phyloP scores from a whole-genome alignment of 1,140 invertebrate genomes.

The Myzus persicae region DNA sequence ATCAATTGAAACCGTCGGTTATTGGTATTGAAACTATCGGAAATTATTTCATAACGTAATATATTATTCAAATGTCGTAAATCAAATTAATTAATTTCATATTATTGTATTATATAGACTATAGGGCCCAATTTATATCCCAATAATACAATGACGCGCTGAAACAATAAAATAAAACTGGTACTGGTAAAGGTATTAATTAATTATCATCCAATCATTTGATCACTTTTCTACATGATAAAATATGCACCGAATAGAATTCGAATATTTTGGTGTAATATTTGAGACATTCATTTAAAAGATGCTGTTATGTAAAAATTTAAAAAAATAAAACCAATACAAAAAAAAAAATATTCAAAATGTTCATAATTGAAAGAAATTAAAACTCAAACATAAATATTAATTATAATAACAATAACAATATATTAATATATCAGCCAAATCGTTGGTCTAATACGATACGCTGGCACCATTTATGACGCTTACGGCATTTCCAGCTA shows the following conservation, averaged over 20 bases:
- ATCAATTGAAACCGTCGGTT: not conserved
- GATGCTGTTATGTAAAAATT: not conserved
- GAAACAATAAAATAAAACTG: not conserved
- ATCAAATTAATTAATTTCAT: slow-evolving; percentile 15
- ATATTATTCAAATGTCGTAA: slow-evolving; percentile 25
- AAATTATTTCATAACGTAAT: not conserved
- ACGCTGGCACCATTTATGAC: not conserved
- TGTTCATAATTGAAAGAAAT: not conserved
- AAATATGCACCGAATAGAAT: not conserved
- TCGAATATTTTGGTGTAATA: not conserved
- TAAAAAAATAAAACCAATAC: not conserved
- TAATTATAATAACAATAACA: not conserved
- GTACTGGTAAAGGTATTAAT: not conserved
- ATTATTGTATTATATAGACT: not conserved
- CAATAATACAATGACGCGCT: not conserved
- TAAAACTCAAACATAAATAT: not conserved
- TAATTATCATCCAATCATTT: not conserved
- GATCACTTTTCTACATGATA: not conserved
- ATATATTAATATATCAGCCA: not conserved
- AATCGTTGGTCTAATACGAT: not conserved
- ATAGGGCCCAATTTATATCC: not conserved
- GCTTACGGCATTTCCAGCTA: not conserved
- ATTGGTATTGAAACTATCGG: not conserved
- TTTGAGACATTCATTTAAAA: not conserved
- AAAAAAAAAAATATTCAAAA: not conserved